Base-by-base conservation (phyloP, 2,113 vertebrate genomes). In the Pongo pygmaeus region DNA sequence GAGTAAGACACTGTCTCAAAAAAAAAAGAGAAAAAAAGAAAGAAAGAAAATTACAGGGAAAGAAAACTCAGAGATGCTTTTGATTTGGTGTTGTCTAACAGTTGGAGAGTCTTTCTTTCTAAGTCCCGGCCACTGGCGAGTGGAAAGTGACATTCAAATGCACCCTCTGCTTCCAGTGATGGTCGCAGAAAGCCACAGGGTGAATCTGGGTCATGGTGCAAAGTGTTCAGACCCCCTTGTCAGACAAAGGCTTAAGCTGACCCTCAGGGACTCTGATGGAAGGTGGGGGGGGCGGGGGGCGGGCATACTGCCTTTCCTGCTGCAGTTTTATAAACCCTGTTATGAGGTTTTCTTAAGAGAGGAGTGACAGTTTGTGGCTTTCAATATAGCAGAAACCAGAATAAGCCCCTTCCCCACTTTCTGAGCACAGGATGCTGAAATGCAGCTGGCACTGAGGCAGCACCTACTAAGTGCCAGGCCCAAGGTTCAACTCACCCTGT, bases 361-460 rank as follows among this genome's bases (percentile, higher is more conserved):
- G 94, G 20, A 94, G 96, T 84, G 94, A 96, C 95, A 97, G 77
- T 97, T 97, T 94, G 94, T 83, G 96, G 97, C 0, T 78, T 46
- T 67, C 38, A 0, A 72, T 38, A 0, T 43, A 81, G 93, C 10
- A 12, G 23, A 17, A 2, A 13, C 38, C 27, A n/a, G 48, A 27
- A 43, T 1, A 23, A 25, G 43, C 35, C 46, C 11, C 50, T 32
- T 8, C 22, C 35, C n/a, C 25, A 10, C 11, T 5, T 89, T 52
- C 12, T 8, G 32, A 40, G 85, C 46, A 38, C n/a, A 59, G 74
- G n/a, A 4, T 1, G n/a, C 20, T 23, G 64, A 46, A 46, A 13
- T 0, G 3, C 27, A 22, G 84, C 35, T 11, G 70, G 23, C 30
- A 4, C 8, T 1, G 6, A 43, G 3, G 5, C n/a, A 35, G 43